Evolutionary conservation across 2,888 invertebrate species (phyloP), one percentile per base, ranked within the genome.

Genomic region (Rambutsinella grinnellia): DNA sequence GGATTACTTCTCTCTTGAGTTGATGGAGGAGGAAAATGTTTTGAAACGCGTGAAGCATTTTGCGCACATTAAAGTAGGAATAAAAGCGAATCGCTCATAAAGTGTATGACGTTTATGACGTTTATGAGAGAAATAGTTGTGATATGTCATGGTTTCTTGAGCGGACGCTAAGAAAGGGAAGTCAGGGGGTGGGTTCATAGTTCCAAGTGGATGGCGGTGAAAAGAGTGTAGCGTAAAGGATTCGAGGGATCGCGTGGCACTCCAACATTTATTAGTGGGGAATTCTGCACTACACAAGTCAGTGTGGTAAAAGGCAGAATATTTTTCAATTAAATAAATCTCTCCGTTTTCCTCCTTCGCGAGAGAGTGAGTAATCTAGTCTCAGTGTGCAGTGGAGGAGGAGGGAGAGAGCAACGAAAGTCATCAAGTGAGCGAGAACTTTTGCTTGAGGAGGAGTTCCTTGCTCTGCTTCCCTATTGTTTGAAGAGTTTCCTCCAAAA

Each of bases 201-300:
- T 77, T 77, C 77, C 77, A 77, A 70, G 77, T 77, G 77, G 77
- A 66, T 71, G 77, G 65, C 62, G 69, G 70, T 60, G 54, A 70
- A 76, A 69, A 69, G 51, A 75, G 27, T 60, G 58, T 17, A 28
- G 54, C 28, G 58, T 36, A 65, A 66, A 70, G 65, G 58, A 76
- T 65, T 53, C 54, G 53, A 63, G 60, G 70, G 65, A 61, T 77
- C 77, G 77, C 77, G 77, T 77, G 77, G 77, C 77, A 71, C 71
- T 71, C 71, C 51, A 71, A 71, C 74, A 74, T 74, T 74, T 74
- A 74, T 61, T 74, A 72, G 49, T 54, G 44, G 49, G 47, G 62
- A 36, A 74, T 67, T 67, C 67, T 67, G 67, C 66, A 57, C 60
- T 69, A 26, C 23, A 54, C 57, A 17, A n/a, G n/a, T n/a, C n/a